A percentile compares a stretch with the other conserved stretches of the same genome.
phyloP scores from a whole-genome alignment of 2,888 invertebrate species.

The Cryptophagus acutangulus region DNA sequence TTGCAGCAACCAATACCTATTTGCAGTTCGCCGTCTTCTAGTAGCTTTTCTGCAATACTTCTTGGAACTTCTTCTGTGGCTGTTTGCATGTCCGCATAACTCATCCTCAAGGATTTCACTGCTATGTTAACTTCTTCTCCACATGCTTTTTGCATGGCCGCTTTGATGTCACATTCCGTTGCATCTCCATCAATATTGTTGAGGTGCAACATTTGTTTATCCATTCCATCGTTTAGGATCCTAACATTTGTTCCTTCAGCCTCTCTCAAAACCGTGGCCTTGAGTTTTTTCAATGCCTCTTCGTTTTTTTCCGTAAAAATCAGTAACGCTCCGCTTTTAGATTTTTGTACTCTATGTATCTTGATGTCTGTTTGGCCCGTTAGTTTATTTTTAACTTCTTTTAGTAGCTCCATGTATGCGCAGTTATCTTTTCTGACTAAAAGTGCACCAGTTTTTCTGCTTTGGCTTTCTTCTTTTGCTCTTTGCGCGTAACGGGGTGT shows the following conservation, averaged over 20 bases:
- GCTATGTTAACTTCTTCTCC: no score
- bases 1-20: background rate
- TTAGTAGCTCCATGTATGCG: background rate
- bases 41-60: background rate
- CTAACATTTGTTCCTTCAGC: background rate
- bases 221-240: background rate
- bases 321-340: no score
- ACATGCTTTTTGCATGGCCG: no score
- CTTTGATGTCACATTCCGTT: background rate
- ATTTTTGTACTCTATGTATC: no score
- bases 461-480: background rate
- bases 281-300: background rate
- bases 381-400: no score
- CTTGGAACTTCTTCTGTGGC: background rate
- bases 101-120: no score
- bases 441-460: background rate
- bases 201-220: no score
- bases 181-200: constrained; percentile 1
- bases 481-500: background rate
- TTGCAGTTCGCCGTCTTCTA: background rate
- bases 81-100: background rate
- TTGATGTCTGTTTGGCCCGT: no score
- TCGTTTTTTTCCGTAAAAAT: background rate
- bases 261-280: no score
- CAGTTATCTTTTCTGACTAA: background rate